Base-by-base conservation (phyloP, 2,113 vertebrate species). In the Etheostoma cragini region DNA sequence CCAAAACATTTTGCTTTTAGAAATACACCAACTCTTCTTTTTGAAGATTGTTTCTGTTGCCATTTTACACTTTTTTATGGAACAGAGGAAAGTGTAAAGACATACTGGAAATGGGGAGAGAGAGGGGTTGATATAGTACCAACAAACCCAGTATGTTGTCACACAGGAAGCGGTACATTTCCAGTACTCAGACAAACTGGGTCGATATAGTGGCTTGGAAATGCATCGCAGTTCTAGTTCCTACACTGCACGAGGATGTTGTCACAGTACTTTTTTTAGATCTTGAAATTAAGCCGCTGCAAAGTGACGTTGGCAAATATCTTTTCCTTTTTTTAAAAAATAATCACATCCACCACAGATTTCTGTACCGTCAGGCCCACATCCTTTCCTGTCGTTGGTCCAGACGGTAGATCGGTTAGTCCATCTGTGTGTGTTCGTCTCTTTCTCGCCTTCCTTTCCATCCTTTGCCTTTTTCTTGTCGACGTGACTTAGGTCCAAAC, bases 401-500 rank as follows among this genome's bases (percentile, higher is more conserved):
- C n/a, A 21, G 11, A 65, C n/a, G 16, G 33, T 21, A 17, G 70
- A n/a, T 46, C 12, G 2, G 62, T 53, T 56, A 42, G 38, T 42
- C 38, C 54, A 13, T 56, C 54, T 66, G 26, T 74, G 56, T 68
- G 64, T 45, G 61, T 67, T 80, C 46, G 56, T 24, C 22, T 64
- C 52, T 24, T 4, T 47, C 14, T 74, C 74, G 22, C 49, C 10
- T 42, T 42, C 38, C 38, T 42, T 14, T 38, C 79, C 53, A 49
- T 84, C 81, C 72, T 26, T 10, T 75, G 77, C 81, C 64, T 76
- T 49, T 1, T 42, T 42, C 1, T 19, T 5, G n/a, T 11, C 17
- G 58, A n/a, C 52, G 83, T 68, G 67, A 87, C 76, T 77, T 67
- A 87, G 4, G 46, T 6, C 68, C 5, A 42, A 68, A 64, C 54